Evolutionary conservation across 2,797 vertebrate species (phyloP), one percentile per base, ranked within the genome.

Genomic region (Cichlasoma orientale): DNA sequence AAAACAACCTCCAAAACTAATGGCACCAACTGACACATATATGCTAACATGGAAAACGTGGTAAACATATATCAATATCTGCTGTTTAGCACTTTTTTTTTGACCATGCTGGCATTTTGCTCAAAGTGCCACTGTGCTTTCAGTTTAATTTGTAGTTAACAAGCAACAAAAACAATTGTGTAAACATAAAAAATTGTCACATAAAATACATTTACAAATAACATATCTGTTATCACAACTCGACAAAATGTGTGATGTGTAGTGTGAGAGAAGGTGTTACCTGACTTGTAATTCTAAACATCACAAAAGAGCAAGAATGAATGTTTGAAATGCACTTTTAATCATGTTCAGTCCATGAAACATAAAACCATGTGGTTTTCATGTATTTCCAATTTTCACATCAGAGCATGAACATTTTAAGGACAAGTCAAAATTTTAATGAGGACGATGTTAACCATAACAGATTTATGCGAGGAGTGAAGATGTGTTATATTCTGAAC

Each of bases 291-390:
- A 61, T 61, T 80, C 55, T 81, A 19, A 81, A 81, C 56, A 75
- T 16, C 55, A 56, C 14, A 83, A 73, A 18, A 72, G 33, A 72
- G 56, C 33, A 66, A 72, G 21, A 14, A 58, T 23, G 25, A 70
- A 38, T 41, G 75, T 84, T 86, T 82, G 58, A 82, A 87, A 82
- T 75, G 23, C 72, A 69, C 1, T 31, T 72, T 78, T 77, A 83
- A 84, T 79, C 80, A 68, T 80, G 33, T 66, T 69, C 38, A 68
- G 72, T 59, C 78, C 73, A 73, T 76, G 57, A 85, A 80, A 84
- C 31, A 68, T 47, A 80, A 73, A 86, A 75, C 14, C 11, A 41
- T 53, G 56, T 66, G 27, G 18, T 78, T 90, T 61, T 74, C 27
- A 76, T 76, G 47, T 19, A 50, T 54, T 55, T 85, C 80, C 21